Evolutionary conservation across 2,888 invertebrate species (phyloP), one percentile per base, ranked within the genome.

Genomic region (Lissocephala sabroskyi): DNA sequence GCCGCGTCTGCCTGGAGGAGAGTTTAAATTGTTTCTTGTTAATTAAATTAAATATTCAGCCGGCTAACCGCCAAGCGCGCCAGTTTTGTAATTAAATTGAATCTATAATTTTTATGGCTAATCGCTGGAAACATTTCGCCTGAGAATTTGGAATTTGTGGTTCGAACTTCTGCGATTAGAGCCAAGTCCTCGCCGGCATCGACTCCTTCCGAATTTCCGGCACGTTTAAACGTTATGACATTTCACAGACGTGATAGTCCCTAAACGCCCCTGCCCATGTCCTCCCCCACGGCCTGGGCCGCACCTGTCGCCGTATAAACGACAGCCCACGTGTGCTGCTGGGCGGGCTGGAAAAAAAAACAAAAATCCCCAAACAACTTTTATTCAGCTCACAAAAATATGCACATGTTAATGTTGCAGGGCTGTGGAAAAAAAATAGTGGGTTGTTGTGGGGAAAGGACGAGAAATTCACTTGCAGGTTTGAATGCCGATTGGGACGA

Each of bases 11-110:
- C 26, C 51, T 11, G 19, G 32, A 32, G 30, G 28, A 17, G 47
- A 49, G 45, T 60, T 79, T 59, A 70, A 81, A 79, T 65, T 66
- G 77, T 64, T 79, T 79, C 76, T 68, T 80, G 75, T 81, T 81
- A 81, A 81, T 81, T 81, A 81, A 81, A 81, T 81, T 81, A 81
- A 81, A 81, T 79, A 81, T 81, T 80, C 80, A 81, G 61, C 70
- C 45, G 57, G 51, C 17, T 39, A 36, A 47, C 17, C 17, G 50
- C 44, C 51, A 58, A 57, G 63, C 65, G 52, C 66, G 55, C 66
- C 70, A 61, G 11, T 50, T 78, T 79, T 79, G 66, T 81, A 81
- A 80, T 81, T 81, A 81, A 67, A 79, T 67, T 65, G 76, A 68
- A 79, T 81, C 80, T 79, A 81, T 79, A 76, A 81, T 80, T 79